These are phyloP conservation scores for Callosobruchus maculatus DNA, from an alignment of 2,888 invertebrate genomes.

Conservation along the genomic window DNA sequence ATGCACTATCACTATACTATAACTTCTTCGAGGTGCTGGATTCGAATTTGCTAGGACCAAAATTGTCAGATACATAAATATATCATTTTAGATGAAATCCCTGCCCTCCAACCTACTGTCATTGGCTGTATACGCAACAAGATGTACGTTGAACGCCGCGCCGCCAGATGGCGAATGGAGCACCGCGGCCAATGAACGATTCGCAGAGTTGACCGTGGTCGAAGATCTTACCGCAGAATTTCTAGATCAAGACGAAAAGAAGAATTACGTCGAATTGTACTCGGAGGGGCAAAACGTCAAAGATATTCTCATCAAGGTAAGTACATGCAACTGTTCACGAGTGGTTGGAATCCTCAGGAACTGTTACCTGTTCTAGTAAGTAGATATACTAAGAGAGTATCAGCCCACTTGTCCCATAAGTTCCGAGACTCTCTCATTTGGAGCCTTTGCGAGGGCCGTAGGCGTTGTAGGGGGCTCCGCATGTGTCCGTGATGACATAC, in stretches of 20 bases:
- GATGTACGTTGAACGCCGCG: constrained; percentile 65
- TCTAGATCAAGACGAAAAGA: constrained; percentile 57
- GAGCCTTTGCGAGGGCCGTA: too few relatives aligned
- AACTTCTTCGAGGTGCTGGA: too few relatives aligned
- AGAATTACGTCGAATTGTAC: constrained; percentile 64
- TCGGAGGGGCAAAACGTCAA: constrained; percentile 59
- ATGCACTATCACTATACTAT: too few relatives aligned
- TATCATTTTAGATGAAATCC: constrained; percentile 52
- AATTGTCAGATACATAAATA: not conserved
- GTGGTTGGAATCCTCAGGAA: too few relatives aligned
- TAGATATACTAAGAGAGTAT: too few relatives aligned
- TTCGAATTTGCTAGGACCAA: too few relatives aligned
- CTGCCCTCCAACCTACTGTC: constrained; percentile 59
- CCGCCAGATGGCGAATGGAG: constrained; percentile 66
- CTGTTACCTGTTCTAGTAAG: too few relatives aligned
- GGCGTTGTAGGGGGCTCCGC: too few relatives aligned
- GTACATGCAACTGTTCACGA: too few relatives aligned
- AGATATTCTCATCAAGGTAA: constrained; percentile 58
- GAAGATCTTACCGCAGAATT: constrained; percentile 33
- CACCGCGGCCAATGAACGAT: constrained; percentile 57
- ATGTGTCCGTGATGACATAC: too few relatives aligned
- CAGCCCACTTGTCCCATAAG: too few relatives aligned
- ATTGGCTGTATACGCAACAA: constrained; percentile 57
- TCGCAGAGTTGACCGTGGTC: constrained; percentile 42
- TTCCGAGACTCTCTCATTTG: too few relatives aligned